Percentiles rank a stretch among this genome's conserved stretches.
These are phyloP conservation scores for Drosophila pruinosa DNA, from an alignment of 1,140 invertebrate species.

Conservation along the genomic window DNA sequence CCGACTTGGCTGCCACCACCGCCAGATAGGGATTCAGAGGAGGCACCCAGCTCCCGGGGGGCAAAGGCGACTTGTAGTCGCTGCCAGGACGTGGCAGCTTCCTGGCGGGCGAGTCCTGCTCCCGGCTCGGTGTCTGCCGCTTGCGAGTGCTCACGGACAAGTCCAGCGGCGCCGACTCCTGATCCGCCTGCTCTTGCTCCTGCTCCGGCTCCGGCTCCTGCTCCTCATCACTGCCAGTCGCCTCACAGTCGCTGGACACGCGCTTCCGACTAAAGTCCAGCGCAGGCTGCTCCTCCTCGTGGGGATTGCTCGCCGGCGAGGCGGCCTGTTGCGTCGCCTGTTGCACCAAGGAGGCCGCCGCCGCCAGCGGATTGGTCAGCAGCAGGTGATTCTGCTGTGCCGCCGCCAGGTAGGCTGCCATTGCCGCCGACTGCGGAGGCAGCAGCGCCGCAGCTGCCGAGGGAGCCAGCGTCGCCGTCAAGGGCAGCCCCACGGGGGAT, in stretches of 20 bases:
- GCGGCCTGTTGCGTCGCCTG: constrained; percentile 85
- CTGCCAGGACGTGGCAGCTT: constrained; percentile 86
- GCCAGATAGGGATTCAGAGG: constrained; percentile 92
- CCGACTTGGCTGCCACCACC: constrained; percentile 86
- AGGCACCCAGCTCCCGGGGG: constrained; percentile 89
- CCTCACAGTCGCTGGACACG: constrained; percentile 44
- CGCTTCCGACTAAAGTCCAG: constrained; percentile 91
- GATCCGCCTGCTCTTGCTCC: constrained; percentile 11
- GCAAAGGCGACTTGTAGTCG: constrained; percentile 83
- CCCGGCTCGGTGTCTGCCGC: constrained; percentile 83
- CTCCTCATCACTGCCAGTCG: constrained; percentile 40
- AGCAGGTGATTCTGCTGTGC: constrained; percentile 90
- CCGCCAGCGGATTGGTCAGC: constrained; percentile 88
- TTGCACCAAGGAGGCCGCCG: constrained; percentile 83
- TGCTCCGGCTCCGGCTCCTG: constrained; percentile 48
- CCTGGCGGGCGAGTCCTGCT: constrained; percentile 84
- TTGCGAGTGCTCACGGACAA: constrained; percentile 90
- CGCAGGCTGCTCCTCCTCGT: constrained; percentile 84
- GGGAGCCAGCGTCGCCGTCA: constrained; percentile 84
- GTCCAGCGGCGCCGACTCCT: constrained; percentile 89
- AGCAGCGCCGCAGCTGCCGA: constrained; percentile 85
- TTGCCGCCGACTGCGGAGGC: constrained; percentile 90
- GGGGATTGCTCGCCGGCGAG: constrained; percentile 82
- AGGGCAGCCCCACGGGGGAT: constrained; percentile 84
- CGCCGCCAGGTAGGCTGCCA: constrained; percentile 89